phyloP scores from a whole-genome alignment of 2,113 vertebrate species.

The Corynorhinus townsendii region DNA sequence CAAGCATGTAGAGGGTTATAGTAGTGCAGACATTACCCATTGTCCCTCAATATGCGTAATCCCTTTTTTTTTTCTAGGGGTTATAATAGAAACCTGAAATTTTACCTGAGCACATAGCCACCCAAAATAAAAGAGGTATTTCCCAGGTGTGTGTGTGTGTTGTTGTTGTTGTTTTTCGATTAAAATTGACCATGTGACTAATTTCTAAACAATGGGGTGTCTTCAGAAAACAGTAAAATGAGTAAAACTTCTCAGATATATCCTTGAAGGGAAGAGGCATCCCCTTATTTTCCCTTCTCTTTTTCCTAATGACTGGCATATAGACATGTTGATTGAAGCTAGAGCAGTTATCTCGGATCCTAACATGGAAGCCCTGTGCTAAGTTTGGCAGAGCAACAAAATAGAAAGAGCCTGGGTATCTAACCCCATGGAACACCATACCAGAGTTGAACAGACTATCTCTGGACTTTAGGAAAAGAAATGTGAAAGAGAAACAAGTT shows the following conservation, averaged over 20 bases:
- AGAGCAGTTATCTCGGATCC: not conserved
- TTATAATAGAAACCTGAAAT: not conserved
- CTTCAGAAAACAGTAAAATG: not conserved
- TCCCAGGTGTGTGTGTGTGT: not conserved
- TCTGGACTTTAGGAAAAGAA: not conserved
- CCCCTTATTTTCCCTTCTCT: not conserved
- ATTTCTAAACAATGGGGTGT: not conserved
- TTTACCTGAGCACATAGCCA: not conserved
- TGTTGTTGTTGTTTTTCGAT: not conserved
- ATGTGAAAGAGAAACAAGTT: not conserved
- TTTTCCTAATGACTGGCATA: not conserved
- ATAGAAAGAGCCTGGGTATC: not conserved
- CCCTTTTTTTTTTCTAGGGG: not conserved
- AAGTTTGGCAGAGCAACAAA: not conserved
- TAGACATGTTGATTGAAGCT: not conserved
- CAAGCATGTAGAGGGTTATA: not conserved
- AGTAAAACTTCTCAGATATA: not conserved
- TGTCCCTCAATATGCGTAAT: not conserved
- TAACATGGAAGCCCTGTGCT: not conserved
- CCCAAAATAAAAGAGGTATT: not conserved
- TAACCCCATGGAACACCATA: not conserved
- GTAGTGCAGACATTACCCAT: not conserved
- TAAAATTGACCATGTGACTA: not conserved
- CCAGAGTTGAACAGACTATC: not conserved
- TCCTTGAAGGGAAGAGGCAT: not conserved